Evolutionary conservation across 1,140 invertebrate genomes (phyloP).

Genomic region (Stegodyphus dumicola): DNA sequence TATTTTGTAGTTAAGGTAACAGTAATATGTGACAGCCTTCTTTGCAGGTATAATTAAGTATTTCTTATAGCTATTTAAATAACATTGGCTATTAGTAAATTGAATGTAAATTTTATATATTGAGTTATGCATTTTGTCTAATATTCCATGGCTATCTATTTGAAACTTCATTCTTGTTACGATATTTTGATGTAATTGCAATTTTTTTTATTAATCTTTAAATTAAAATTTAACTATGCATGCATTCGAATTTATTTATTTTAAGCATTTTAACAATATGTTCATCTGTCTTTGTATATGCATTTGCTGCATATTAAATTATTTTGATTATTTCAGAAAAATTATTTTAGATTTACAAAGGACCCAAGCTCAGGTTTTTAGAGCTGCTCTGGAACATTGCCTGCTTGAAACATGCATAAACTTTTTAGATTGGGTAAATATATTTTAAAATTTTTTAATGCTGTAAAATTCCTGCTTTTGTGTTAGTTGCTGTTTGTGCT

Average conservation of each 20-base stretch:
- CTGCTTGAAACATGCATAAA: slow-evolving; percentile 16
- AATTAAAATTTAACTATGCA: no score
- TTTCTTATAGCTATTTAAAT: no score
- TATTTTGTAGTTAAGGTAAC: no score
- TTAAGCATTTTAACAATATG: not conserved
- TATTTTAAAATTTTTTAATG: not conserved
- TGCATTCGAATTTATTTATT: not conserved
- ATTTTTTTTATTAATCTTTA: not conserved
- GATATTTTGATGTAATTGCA: no score
- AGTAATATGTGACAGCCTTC: no score
- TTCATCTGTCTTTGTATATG: not conserved
- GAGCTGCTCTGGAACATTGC: slow-evolving; percentile 6
- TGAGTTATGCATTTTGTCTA: not conserved
- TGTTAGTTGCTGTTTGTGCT: not conserved
- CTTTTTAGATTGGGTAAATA: slow-evolving; percentile 37
- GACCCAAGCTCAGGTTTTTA: slow-evolving; percentile 29
- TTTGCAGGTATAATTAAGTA: no score
- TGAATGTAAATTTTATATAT: no score
- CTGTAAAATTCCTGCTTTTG: not conserved
- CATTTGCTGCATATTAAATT: not conserved
- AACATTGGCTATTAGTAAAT: no score
- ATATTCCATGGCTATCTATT: not conserved
- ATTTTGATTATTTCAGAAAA: slow-evolving; percentile 13
- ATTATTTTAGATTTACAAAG: slow-evolving; percentile 21
- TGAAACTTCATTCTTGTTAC: not conserved